These are phyloP conservation scores for Drosophila kikkawai DNA, from an alignment of 1,140 invertebrate species.

Conservation along the genomic window DNA sequence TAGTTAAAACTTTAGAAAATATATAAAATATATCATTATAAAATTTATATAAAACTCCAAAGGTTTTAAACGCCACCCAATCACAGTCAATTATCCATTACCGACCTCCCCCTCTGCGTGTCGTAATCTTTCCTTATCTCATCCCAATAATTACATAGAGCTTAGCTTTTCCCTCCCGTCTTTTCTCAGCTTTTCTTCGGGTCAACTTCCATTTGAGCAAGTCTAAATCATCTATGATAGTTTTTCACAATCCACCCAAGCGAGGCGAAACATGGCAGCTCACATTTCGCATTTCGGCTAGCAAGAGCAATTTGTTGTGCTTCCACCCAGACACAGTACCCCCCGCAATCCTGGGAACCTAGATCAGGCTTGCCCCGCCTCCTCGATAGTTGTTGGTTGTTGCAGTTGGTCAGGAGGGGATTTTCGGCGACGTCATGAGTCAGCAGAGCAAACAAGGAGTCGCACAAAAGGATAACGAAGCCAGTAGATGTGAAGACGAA, in stretches of 20 bases:
- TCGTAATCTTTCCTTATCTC: constrained; percentile 18
- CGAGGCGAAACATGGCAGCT: constrained; percentile 71
- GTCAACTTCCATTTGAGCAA: constrained; percentile 40
- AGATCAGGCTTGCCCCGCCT: background rate
- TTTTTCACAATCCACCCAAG: constrained; percentile 50
- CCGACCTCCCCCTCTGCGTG: background rate
- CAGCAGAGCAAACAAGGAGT: constrained; percentile 70
- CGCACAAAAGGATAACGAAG: constrained; percentile 49
- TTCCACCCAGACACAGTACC: constrained; percentile 34
- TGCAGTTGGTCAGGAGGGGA: constrained; percentile 69
- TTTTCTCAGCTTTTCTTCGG: background rate
- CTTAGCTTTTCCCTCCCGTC: background rate
- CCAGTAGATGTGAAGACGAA: constrained; percentile 32
- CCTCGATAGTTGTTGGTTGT: constrained; percentile 18
- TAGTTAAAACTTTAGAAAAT: background rate
- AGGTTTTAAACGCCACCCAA: background rate
- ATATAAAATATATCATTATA: background rate
- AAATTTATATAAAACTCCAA: too few species aligned
- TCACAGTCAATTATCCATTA: constrained; percentile 32
- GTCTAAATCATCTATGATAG: constrained; percentile 48
- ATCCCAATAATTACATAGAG: constrained; percentile 39
- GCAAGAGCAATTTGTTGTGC: constrained; percentile 71
- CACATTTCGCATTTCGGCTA: constrained; percentile 75
- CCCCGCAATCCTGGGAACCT: constrained; percentile 23
- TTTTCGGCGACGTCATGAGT: constrained; percentile 74